Evolutionary conservation across 2,113 vertebrate genomes (phyloP).

Genomic region (Isichthys henryi): DNA sequence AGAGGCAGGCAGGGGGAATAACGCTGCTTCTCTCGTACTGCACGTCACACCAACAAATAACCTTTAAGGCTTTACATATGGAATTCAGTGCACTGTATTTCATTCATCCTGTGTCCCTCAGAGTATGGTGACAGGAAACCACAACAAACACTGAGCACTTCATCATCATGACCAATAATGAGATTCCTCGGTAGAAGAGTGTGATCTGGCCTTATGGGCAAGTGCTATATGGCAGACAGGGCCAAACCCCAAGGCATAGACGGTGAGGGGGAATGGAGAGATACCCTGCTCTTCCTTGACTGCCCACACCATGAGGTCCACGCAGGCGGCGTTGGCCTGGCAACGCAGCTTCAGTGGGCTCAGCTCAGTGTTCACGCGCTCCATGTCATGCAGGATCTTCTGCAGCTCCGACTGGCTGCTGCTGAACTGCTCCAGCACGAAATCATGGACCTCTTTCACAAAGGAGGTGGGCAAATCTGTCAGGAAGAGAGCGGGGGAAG

Average conservation of each 20-base stretch:
- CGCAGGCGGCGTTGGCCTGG: slow-evolving; percentile 93
- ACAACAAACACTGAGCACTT: background rate
- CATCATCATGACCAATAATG: background rate
- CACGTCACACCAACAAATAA: background rate
- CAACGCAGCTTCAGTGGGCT: slow-evolving; percentile 89
- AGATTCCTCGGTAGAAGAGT: background rate
- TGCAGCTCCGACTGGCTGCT: slow-evolving; percentile 92
- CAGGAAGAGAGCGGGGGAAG: background rate
- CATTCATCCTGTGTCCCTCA: background rate
- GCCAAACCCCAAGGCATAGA: background rate
- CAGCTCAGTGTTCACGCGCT: slow-evolving; percentile 81
- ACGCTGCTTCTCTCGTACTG: background rate
- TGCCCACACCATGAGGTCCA: slow-evolving; percentile 99
- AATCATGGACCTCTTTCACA: slow-evolving; percentile 95
- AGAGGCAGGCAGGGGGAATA: background rate
- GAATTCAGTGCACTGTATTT: background rate
- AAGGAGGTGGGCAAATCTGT: slow-evolving; percentile 83
- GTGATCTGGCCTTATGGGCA: background rate
- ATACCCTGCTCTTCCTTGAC: slow-evolving; percentile 95
- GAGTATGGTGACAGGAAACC: background rate
- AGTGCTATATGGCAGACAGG: background rate
- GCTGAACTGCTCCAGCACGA: slow-evolving; percentile 95
- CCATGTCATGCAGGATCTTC: slow-evolving; percentile 88
- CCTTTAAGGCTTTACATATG: background rate
- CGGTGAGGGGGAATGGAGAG: background rate